Percentiles rank a stretch among this genome's conserved stretches.
Conservation (phyloP, 1,140 invertebrate species). For the Saccostrea echinata region DNA sequence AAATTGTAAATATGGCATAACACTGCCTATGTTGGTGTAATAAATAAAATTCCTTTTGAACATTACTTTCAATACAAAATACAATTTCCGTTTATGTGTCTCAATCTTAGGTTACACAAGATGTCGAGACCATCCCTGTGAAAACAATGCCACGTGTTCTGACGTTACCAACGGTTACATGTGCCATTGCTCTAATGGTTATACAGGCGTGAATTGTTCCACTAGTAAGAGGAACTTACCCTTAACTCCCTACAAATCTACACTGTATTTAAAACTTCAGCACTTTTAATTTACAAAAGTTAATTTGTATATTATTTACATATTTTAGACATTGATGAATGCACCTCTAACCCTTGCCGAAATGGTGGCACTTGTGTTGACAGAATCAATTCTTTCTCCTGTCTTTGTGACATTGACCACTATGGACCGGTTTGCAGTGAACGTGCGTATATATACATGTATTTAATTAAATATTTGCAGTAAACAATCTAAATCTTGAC, state of each 20-base stretch:
- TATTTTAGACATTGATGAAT: conserved; percentile 63
- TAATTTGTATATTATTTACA: neutral
- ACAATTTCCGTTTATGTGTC: too few species aligned
- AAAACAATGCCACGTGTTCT: neutral
- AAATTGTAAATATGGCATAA: too few species aligned
- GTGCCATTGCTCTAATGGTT: conserved; percentile 13
- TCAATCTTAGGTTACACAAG: neutral
- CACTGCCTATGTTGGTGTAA: too few species aligned
- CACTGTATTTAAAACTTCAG: too few species aligned
- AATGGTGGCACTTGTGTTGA: conserved; percentile 66
- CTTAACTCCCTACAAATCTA: neutral
- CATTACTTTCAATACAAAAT: too few species aligned
- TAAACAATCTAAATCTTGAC: too few species aligned
- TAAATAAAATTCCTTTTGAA: too few species aligned
- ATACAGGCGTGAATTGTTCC: conserved; percentile 9
- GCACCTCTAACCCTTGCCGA: conserved; percentile 56
- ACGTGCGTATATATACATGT: neutral
- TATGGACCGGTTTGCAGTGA: conserved; percentile 9
- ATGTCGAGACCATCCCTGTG: conserved; percentile 14
- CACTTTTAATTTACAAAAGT: too few species aligned
- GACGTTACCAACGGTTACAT: neutral
- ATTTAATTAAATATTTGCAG: too few species aligned
- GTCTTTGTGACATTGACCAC: conserved; percentile 65
- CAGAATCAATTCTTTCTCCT: conserved; percentile 59
- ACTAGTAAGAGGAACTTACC: neutral